phyloP scores from a whole-genome alignment of 2,797 vertebrate genomes.

The Synaphobranchus kaupii region DNA sequence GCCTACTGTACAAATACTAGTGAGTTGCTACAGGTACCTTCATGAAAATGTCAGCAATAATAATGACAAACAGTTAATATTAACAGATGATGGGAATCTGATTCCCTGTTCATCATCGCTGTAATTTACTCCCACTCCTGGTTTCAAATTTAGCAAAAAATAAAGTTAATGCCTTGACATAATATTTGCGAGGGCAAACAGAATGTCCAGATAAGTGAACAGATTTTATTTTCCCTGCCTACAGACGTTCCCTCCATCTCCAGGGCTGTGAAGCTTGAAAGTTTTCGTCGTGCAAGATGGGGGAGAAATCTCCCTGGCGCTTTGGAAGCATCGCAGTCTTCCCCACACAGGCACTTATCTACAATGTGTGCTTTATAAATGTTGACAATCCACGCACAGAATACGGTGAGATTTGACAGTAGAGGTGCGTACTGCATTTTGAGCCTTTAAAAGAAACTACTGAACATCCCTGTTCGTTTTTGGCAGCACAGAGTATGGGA shows the following conservation, averaged over 20 bases:
- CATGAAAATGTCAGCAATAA: not conserved
- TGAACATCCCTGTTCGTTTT: not conserved
- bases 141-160: not conserved
- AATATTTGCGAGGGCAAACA: not conserved
- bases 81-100: not conserved
- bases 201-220: conserved; percentile 1
- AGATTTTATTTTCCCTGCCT: not conserved
- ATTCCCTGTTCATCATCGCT: not conserved
- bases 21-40: not conserved
- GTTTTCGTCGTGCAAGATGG: not conserved
- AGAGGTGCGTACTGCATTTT: not conserved
- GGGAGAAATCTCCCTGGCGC: not conserved
- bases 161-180: not conserved
- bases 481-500: not conserved
- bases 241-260: not conserved
- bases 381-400: not conserved
- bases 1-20: not conserved
- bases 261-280: not conserved
- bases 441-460: not conserved
- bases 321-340: not conserved
- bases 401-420: not conserved
- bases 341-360: not conserved
- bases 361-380: not conserved
- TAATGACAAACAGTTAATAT: not conserved
- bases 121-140: not conserved